Base-by-base conservation (phyloP, 2,113 vertebrate genomes). In the Amazona guildingii region DNA sequence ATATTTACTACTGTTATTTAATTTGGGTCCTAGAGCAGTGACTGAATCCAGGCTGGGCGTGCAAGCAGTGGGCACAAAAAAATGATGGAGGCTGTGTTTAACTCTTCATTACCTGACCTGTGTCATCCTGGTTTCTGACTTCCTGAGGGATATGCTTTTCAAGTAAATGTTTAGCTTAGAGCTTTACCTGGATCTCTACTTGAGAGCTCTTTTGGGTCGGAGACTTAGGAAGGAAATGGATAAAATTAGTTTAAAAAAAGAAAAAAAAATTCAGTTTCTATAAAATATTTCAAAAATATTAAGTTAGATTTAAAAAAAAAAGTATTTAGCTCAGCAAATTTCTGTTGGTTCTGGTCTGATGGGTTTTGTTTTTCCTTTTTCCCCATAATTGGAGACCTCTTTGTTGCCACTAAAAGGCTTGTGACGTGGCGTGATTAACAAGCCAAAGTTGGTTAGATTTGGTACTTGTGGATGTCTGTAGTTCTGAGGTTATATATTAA, bases 11-110 rank as follows among this genome's bases (percentile, higher is more conserved):
- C 67, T 89, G 81, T 77, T 91, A 85, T 11, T 96, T 94, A 86
- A 93, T 96, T 93, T 92, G 67, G 18, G 3, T 94, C 93, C 91
- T 91, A 35, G 49, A 83, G 94, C 87, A 73, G 43, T 96, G 78
- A 63, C 37, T 16, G 35, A 70, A 66, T 51, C 35, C 70, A 73
- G 19, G 8, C 59, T 89, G 81, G 33, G 46, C 67, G 94, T 66
- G 66, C 19, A 72, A 77, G 49, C 62, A 64, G 66, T 4, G 17
- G 24, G 25, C 77, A n/a, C 79, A 72, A 54, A 73, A 62, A 75
- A 88, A 7, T 17, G 55, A 79, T 76, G 77, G 66, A 63, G 70
- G 29, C 69, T 84, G 21, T 51, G 39, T 94, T 95, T 95, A 94
- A 85, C 69, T 84, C 73, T 92, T 89, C 6, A 3, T 89, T 84